Conservation (phyloP, 2,113 vertebrate species). For the Festucalex cinctus region DNA sequence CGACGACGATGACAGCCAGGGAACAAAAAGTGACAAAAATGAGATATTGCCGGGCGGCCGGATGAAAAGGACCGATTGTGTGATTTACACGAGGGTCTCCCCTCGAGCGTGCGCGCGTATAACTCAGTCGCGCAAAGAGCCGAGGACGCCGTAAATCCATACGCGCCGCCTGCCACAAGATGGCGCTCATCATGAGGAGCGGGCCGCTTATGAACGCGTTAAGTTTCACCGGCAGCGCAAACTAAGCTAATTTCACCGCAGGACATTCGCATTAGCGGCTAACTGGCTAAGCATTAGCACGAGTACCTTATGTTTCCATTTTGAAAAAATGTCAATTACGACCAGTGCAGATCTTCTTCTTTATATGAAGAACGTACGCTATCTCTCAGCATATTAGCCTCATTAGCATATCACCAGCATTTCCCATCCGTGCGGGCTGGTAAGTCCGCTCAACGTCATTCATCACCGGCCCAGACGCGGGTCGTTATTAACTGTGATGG, state of each 20-base stretch:
- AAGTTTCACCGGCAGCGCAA: too few relatives aligned
- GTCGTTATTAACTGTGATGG: constrained; percentile 29
- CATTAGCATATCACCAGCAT: constrained; percentile 28
- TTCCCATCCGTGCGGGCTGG: not conserved
- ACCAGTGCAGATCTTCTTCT: too few relatives aligned
- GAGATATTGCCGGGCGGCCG: not conserved
- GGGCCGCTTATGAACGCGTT: not conserved
- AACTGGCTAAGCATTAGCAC: too few relatives aligned
- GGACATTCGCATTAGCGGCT: too few relatives aligned
- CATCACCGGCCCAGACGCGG: constrained; percentile 28
- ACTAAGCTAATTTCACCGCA: too few relatives aligned
- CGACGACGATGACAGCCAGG: not conserved
- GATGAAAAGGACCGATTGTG: constrained; percentile 12
- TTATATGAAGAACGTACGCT: too few relatives aligned
- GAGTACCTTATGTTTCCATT: too few relatives aligned
- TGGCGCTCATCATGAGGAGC: constrained; percentile 24
- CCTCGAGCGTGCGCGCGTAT: not conserved
- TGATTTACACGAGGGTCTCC: constrained; percentile 17
- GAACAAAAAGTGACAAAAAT: constrained; percentile 14
- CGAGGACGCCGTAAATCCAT: constrained; percentile 30
- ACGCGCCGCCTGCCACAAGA: constrained; percentile 10
- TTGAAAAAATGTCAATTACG: too few relatives aligned
- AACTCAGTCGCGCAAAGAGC: constrained; percentile 47
- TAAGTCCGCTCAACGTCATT: constrained; percentile 20
- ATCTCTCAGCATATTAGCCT: not conserved